A percentile compares a stretch with the other conserved stretches of the same genome.
These are phyloP conservation scores for Drosophila kuntzei DNA, from an alignment of 2,888 invertebrate genomes.

Conservation along the genomic window DNA sequence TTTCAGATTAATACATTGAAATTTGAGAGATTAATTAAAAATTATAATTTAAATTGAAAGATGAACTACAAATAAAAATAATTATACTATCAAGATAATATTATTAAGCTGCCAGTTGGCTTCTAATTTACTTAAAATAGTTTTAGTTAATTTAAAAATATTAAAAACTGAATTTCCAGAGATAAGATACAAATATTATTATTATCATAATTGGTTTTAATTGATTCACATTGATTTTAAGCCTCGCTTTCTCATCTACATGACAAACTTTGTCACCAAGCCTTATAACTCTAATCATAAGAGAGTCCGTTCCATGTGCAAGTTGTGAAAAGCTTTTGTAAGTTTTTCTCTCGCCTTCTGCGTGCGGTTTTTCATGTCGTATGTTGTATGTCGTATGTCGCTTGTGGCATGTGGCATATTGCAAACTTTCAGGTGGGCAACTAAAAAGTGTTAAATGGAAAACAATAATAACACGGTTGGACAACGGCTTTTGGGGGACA, in stretches of 20 bases:
- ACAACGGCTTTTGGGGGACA: constrained; percentile 1
- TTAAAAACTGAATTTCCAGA: too few relatives aligned
- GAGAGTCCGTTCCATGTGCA: neutral
- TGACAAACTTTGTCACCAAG: constrained; percentile 1
- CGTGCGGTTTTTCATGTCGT: constrained; percentile 9
- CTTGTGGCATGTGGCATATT: constrained; percentile 11
- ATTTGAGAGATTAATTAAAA: too few relatives aligned
- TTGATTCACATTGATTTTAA: constrained; percentile 4
- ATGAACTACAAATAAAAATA: too few relatives aligned
- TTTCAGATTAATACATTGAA: too few relatives aligned
- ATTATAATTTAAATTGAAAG: too few relatives aligned
- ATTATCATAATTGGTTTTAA: too few relatives aligned
- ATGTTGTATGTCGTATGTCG: constrained; percentile 17
- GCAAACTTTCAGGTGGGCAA: constrained; percentile 33
- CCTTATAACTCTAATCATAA: neutral
- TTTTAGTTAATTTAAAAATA: too few relatives aligned
- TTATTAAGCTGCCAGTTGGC: too few relatives aligned
- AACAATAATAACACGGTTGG: constrained; percentile 67
- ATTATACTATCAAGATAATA: too few relatives aligned
- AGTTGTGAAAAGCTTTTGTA: constrained; percentile 9
- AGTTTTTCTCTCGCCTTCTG: constrained; percentile 1
- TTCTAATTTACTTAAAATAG: too few relatives aligned
- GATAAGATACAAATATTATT: too few relatives aligned
- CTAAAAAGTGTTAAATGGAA: constrained; percentile 72
- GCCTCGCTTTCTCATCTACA: neutral